Base-by-base conservation (phyloP, 2,888 invertebrate species). In the Kryphioiulus occultus region DNA sequence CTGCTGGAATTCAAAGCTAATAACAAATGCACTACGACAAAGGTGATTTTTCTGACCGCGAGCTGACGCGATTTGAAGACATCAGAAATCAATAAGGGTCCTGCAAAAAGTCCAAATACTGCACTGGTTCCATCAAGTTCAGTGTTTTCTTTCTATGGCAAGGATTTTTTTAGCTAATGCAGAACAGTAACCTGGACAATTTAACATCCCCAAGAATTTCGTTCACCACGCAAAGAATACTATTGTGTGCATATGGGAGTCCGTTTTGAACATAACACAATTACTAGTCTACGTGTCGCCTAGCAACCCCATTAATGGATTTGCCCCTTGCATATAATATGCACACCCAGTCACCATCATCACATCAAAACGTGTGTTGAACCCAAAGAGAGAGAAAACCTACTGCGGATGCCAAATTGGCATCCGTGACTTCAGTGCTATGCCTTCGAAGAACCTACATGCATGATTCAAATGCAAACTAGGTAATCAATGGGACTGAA, bases 301-400 rank as follows among this genome's bases (percentile, higher is more conserved):
- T 68, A 68, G 68, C 68, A 68, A 68, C 68, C 68, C 68, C 68
- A 68, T 68, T 68, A 68, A 68, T 68, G 68, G 68, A 68, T 68
- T 68, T 68, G 68, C 68, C 68, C 68, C 68, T 10, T 68, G 68
- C 68, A 68, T 68, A 22, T 68, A 68, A 68, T 68, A 68, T 68
- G 68, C 26, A 68, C 68, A 68, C 68, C 68, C 68, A 68, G 68
- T 68, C 26, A 26, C 68, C 68, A 68, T 68, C 68, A 22, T 68
- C 68, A 26, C 68, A 26, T 68, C 68, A 68, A 68, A 68, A 68
- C 68, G 68, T 68, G 68, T 68, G 68, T 68, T 68, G 68, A 68
- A 68, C 68, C 26, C 26, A 26, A 68, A 68, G 26, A 22, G 26
- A 68, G 26, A 68, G 7, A 53, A 68, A 68, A 68, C n/a, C 22